Evolutionary conservation across 2,797 vertebrate species (phyloP).

Genomic region (Galago senegalensis): DNA sequence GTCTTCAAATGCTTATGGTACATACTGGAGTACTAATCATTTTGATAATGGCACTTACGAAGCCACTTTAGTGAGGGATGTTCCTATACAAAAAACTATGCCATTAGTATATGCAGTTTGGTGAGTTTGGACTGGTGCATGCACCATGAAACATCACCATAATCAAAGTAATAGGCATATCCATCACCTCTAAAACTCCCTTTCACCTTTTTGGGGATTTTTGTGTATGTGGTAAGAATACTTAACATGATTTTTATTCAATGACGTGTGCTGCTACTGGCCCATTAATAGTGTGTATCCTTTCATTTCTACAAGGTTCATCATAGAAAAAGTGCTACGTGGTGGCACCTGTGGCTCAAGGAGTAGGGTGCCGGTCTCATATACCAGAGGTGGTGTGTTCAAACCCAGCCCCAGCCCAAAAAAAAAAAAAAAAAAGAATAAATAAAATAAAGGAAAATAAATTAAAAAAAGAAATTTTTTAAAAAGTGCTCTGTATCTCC

Average conservation of each 20-base stretch:
- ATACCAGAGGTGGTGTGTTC: too few relatives aligned
- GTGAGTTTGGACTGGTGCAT: background rate
- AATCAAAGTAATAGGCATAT: background rate
- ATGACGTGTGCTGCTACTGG: background rate
- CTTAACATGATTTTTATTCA: background rate
- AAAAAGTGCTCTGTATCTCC: too few relatives aligned
- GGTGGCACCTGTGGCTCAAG: too few relatives aligned
- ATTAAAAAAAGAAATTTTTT: too few relatives aligned
- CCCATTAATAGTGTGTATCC: background rate
- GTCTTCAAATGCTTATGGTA: slow-evolving; percentile 8
- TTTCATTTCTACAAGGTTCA: background rate
- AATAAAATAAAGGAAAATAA: too few relatives aligned
- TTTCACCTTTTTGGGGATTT: background rate
- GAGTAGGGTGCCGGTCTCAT: too few relatives aligned
- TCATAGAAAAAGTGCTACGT: too few relatives aligned
- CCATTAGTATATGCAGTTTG: background rate
- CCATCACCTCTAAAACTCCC: background rate
- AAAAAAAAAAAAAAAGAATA: too few relatives aligned
- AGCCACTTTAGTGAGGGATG: background rate
- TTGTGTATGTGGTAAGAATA: background rate
- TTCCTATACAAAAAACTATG: background rate
- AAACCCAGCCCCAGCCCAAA: too few relatives aligned
- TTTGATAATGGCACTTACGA: background rate
- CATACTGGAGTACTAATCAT: background rate
- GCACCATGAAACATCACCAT: background rate